Conservation (phyloP, 2,797 vertebrate species). For the Paramormyrops hopkinsi region DNA sequence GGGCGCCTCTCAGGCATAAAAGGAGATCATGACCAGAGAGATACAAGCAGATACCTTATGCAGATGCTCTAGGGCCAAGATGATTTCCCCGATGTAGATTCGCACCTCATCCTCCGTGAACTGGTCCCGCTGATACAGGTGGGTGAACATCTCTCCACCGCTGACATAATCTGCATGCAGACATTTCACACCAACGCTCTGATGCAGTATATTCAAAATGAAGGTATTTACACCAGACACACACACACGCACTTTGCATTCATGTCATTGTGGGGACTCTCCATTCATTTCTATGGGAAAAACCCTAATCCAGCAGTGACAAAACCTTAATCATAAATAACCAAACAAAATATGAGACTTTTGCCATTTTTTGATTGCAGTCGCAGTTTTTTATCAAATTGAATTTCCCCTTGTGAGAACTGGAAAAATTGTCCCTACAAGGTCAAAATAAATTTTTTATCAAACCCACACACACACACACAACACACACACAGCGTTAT, state of each 20-base stretch:
- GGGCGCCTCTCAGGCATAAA: background rate
- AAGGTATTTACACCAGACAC: background rate
- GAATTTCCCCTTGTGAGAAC: background rate
- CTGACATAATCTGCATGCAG: constrained; percentile 78
- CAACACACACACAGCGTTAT: background rate
- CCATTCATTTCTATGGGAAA: background rate
- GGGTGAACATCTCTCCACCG: constrained; percentile 89
- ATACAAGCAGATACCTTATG: constrained; percentile 71
- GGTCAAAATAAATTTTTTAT: background rate
- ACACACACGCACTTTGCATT: background rate
- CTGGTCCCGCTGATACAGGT: constrained; percentile 85
- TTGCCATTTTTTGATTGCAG: background rate
- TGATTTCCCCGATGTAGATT: constrained; percentile 83
- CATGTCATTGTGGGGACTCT: background rate
- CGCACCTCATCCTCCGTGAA: constrained; percentile 81
- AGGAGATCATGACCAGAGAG: background rate
- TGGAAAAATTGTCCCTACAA: background rate
- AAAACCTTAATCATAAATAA: background rate
- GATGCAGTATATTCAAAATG: background rate
- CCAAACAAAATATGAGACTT: background rate
- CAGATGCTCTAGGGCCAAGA: constrained; percentile 82
- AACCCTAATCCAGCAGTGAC: background rate
- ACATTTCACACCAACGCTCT: constrained; percentile 22
- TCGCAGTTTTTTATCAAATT: background rate
- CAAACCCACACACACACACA: background rate